These are phyloP conservation scores for Agonopterix heracliana DNA, from an alignment of 2,888 invertebrate genomes.

Conservation along the genomic window DNA sequence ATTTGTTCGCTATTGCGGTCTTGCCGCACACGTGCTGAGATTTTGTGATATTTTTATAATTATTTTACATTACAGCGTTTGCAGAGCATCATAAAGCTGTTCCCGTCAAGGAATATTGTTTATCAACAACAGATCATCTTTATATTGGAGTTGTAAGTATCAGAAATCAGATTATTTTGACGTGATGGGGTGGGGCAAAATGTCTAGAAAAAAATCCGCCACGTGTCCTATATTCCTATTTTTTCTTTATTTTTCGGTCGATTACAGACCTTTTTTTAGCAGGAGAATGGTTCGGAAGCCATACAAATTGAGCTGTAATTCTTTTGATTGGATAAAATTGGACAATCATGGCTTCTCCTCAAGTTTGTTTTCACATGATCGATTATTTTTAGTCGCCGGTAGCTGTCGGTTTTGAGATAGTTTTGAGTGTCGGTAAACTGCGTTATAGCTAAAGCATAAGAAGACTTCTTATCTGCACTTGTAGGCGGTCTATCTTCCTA, in stretches of 20 bases:
- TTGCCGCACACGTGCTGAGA: slow-evolving; percentile 72
- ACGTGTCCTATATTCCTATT: slow-evolving; percentile 64
- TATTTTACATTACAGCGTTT: slow-evolving; percentile 54
- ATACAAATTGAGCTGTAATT: background rate
- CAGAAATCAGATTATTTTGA: slow-evolving; percentile 48
- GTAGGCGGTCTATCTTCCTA: too few relatives aligned
- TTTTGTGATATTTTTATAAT: slow-evolving; percentile 69
- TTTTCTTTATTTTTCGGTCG: slow-evolving; percentile 24
- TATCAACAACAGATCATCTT: slow-evolving; percentile 41
- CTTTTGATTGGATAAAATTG: background rate
- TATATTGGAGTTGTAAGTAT: slow-evolving; percentile 52
- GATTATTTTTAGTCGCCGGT: slow-evolving; percentile 33
- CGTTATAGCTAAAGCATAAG: too few relatives aligned
- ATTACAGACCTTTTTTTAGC: slow-evolving; percentile 5
- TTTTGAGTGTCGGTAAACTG: too few relatives aligned
- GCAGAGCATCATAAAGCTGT: slow-evolving; percentile 35
- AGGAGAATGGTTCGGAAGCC: background rate
- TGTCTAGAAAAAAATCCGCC: slow-evolving; percentile 63
- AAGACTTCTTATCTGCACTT: background rate
- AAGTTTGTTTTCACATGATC: slow-evolving; percentile 46
- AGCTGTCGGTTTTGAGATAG: slow-evolving; percentile 27
- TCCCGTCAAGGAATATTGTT: slow-evolving; percentile 39
- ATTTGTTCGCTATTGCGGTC: slow-evolving; percentile 47
- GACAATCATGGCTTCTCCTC: slow-evolving; percentile 1
- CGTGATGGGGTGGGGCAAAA: slow-evolving; percentile 69